Evolutionary conservation across 2,797 vertebrate genomes (phyloP), one percentile per base, ranked within the genome.

Genomic region (Hypotaenidia philippensis): DNA sequence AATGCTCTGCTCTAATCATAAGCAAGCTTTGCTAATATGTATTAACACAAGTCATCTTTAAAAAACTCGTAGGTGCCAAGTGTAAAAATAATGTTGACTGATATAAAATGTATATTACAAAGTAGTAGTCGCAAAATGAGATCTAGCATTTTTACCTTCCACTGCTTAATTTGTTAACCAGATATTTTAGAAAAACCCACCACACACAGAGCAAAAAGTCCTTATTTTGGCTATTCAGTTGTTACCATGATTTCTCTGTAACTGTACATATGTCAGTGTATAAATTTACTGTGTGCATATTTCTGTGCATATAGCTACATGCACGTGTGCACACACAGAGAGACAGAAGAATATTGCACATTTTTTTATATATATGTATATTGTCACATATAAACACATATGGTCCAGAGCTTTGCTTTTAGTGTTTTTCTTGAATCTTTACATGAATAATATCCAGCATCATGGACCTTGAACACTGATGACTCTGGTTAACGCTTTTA

Each of bases 401-500:
- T 89, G 91, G 55, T 93, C 72, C 89, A 96, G 77, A 94, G 91
- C 59, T 68, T 91, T 81, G 75, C 57, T 97, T 97, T 97, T 93
- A 91, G 89, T 95, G 91, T 97, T 94, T 96, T 97, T 97, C 96
- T 90, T 97, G 97, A 97, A 96, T 95, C 95, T 97, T 98, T 96
- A 97, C 89, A 97, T 97, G 98, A 98, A 96, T 98, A 98, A 98
- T 98, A 98, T 85, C 89, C 89, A 97, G 92, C 92, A 98, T 95
- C 97, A 98, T 96, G 97, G 98, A 97, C 96, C 97, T 97, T 98
- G 98, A 98, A 96, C 98, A 98, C 97, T 98, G 98, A 98, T 98
- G 98, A 98, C 97, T 98, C 97, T 97, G 96, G 97, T 97, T 98
- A 98, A 98, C 91, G 93, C 97, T 98, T 98, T 98, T 98, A 98